Conservation (phyloP, 37 sponge, comb jelly and placozoan species). For the Chondrilla cf. caribensis region DNA sequence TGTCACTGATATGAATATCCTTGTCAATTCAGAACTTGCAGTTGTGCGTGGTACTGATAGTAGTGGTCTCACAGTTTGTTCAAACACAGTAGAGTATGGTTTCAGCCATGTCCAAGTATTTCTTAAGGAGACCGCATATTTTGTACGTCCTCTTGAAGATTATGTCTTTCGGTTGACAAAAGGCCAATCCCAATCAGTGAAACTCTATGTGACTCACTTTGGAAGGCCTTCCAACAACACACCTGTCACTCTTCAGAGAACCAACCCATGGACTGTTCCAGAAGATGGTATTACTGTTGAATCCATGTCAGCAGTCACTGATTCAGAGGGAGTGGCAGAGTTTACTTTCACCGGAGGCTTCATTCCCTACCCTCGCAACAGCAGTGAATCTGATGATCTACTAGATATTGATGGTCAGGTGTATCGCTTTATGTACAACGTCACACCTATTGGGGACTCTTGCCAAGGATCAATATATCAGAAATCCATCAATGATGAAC, state of each 20-base stretch:
- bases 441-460: not conserved
- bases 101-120: not conserved
- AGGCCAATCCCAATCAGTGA: not conserved
- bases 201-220: not conserved
- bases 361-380: too few species aligned
- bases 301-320: not conserved
- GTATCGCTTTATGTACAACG: constrained; percentile 10
- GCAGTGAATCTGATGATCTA: too few species aligned
- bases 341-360: not conserved
- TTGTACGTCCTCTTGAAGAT: constrained; percentile 2
- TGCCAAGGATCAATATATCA: too few species aligned
- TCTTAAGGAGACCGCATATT: constrained; percentile 11
- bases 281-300: not conserved
- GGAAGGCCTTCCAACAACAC: not conserved
- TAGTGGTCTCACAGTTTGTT: not conserved
- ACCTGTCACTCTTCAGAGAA: not conserved
- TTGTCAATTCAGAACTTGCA: not conserved
- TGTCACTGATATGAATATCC: not conserved
- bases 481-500: not conserved
- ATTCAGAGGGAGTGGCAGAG: constrained; percentile 1
- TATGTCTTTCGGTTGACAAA: constrained; percentile 23
- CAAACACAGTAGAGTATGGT: not conserved
- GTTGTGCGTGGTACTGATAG: not conserved
- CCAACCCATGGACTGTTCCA: not conserved
- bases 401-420: not conserved